Base-by-base conservation (phyloP, 2,888 invertebrate genomes). In the Lycophotia porphyrea region DNA sequence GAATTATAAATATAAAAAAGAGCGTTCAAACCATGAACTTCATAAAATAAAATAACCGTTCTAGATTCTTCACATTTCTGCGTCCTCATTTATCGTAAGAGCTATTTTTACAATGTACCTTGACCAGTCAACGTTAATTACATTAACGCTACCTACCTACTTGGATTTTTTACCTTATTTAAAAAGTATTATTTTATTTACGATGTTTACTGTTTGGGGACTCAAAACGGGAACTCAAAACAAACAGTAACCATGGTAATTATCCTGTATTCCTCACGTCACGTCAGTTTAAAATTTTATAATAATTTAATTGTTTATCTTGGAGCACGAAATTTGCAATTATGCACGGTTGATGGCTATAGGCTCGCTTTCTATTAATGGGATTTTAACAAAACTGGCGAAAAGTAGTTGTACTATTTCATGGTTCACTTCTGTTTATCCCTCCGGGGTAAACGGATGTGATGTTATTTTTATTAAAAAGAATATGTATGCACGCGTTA, bases 61-160 rank as follows among this genome's bases (percentile, higher is more conserved):
- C 64, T 44, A 49, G 36, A 70, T 65, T 18, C 15, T 83, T 83
- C 15, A 31, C 49, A 61, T 49, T 82, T 27, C 60, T 58, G 15
- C 31, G n/a, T n/a, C 34, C 24, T 42, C 55, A 49, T 55, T 42
- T 42, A 72, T 52, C 8, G 47, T 52, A 78, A 70, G 34, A 74
- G 75, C 64, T 73, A 64, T 76, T 47, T 61, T 58, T n/a, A 63
- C 44, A 68, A 60, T 84, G 76, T 71, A 77, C 83, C 70, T 79
- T 79, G 84, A 79, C 65, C 79, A 52, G 42, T 66, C 68, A 42
- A 72, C 49, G 60, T 77, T 42, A 74, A 61, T 36, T 24, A 68
- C 0, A 21, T 42, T 39, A 24, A 49, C 36, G 61, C 55, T 66
- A 42, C 49, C 36, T 34, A 34, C 67, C 39, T 39, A n/a, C 31